phyloP scores from a whole-genome alignment of 1,140 invertebrate genomes.

The Bombus confusus region DNA sequence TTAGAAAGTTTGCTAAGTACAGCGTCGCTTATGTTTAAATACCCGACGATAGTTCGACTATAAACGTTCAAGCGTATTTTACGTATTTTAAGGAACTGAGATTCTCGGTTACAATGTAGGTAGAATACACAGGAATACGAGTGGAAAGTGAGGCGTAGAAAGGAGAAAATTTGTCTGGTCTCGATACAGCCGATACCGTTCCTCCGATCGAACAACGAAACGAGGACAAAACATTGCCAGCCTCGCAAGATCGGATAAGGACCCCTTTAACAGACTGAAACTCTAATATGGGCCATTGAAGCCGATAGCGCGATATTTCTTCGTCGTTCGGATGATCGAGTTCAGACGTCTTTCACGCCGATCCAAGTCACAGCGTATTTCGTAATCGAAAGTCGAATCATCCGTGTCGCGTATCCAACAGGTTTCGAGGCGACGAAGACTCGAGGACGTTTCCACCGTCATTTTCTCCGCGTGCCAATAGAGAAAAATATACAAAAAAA shows the following conservation, averaged over 20 bases:
- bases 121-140: background rate
- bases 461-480: background rate
- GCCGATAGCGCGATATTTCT: conserved; percentile 74
- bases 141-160: background rate
- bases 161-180: background rate
- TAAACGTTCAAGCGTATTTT: background rate
- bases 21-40: background rate
- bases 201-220: background rate
- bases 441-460: background rate
- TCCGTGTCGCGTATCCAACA: background rate
- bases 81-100: background rate
- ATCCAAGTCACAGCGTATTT: background rate
- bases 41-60: background rate
- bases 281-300: conserved; percentile 78
- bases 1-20: conserved; percentile 4
- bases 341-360: background rate
- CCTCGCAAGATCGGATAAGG: conserved; percentile 69
- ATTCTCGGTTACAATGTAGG: too few species aligned
- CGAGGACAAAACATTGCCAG: conserved; percentile 57
- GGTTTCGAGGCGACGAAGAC: background rate
- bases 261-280: conserved; percentile 77
- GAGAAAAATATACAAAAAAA: too few species aligned
- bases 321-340: background rate
- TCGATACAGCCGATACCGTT: conserved; percentile 6
- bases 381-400: background rate